Evolutionary conservation across 2,113 vertebrate genomes (phyloP), one percentile per base, ranked within the genome.

Genomic region (Menidia beryllina): DNA sequence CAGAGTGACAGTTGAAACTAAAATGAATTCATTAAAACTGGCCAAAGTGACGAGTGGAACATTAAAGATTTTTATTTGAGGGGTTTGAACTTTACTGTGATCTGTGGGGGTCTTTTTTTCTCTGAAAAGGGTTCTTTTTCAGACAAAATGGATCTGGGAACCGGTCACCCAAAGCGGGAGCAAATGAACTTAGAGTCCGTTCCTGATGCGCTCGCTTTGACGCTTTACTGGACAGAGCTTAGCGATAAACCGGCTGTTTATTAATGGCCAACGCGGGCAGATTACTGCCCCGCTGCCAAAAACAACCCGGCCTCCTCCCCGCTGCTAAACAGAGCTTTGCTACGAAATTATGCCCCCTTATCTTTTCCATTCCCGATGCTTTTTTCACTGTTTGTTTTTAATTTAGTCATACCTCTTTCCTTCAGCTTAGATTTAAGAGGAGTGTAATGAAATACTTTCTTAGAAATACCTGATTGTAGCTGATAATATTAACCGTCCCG

Each of bases 271-370:
- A 38, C 19, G 41, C 49, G 55, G 74, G 79, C 1, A 41, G 59
- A 85, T 75, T 36, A 17, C 53, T 24, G 69, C 75, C 5, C 41
- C n/a, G 14, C 62, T 70, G 81, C 85, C 87, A 89, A 87, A 78
- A 86, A 66, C 78, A 84, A 82, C 83, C 4, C 14, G 0, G 4
- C 21, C 73, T 34, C 70, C 57, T 68, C 73, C 53, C 75, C 38
- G 39, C 65, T 56, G 68, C 60, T 81, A 55, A 83, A 76, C 71
- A 66, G 26, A 80, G 82, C 59, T 73, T 78, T 65, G 59, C 56
- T 65, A 56, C 73, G 41, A 80, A 82, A 71, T 82, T 0, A 80
- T 43, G 34, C 39, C 65, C 54, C 83, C 62, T 84, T 84, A 49
- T 85, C 59, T 61, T 76, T 79, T 14, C 21, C 68, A 77, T 85